A percentile compares a stretch with the other conserved stretches of the same genome.
Conservation (phyloP, 2,888 invertebrate genomes). For the Ectemnius lituratus region DNA sequence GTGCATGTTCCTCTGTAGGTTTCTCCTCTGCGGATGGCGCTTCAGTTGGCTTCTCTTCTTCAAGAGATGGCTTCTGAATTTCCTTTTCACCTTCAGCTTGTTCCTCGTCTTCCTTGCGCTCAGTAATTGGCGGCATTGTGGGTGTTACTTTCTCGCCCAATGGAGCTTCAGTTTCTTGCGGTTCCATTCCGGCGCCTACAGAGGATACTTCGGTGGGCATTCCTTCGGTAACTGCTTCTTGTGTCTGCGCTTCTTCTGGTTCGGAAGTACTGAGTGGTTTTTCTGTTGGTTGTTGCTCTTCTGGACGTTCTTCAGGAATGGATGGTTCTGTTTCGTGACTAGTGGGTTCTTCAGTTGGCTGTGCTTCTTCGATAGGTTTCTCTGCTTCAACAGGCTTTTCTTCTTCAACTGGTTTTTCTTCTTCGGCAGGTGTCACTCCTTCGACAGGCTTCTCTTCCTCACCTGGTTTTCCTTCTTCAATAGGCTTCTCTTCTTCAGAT, state of each 20-base stretch:
- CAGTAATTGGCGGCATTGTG: conserved; percentile 1
- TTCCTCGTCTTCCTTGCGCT: conserved; percentile 10
- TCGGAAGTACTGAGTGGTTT: neutral
- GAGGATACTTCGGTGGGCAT: conserved; percentile 28
- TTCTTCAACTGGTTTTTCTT: conserved; percentile 35
- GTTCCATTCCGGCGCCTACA: conserved; percentile 13
- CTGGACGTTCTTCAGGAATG: conserved; percentile 7
- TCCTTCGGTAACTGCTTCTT: conserved; percentile 30
- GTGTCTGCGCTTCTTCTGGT: conserved; percentile 24
- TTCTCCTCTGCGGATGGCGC: neutral
- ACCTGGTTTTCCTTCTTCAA: conserved; percentile 11
- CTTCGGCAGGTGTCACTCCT: conserved; percentile 17
- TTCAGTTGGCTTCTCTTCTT: conserved; percentile 48
- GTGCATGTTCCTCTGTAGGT: conserved; percentile 45
- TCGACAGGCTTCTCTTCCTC: conserved; percentile 28
- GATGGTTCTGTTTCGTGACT: conserved; percentile 29
- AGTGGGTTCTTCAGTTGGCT: conserved; percentile 9
- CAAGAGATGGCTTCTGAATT: conserved; percentile 29
- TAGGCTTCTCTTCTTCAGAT: conserved; percentile 22
- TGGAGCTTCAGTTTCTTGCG: conserved; percentile 13
- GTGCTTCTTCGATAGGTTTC: conserved; percentile 38
- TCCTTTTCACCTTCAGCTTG: conserved; percentile 38
- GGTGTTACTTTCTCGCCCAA: conserved; percentile 26
- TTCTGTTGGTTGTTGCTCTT: conserved; percentile 23
- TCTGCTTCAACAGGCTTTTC: conserved; percentile 25